Base-by-base conservation (phyloP, 2,113 vertebrate genomes). In the Erythrolamprus reginae region DNA sequence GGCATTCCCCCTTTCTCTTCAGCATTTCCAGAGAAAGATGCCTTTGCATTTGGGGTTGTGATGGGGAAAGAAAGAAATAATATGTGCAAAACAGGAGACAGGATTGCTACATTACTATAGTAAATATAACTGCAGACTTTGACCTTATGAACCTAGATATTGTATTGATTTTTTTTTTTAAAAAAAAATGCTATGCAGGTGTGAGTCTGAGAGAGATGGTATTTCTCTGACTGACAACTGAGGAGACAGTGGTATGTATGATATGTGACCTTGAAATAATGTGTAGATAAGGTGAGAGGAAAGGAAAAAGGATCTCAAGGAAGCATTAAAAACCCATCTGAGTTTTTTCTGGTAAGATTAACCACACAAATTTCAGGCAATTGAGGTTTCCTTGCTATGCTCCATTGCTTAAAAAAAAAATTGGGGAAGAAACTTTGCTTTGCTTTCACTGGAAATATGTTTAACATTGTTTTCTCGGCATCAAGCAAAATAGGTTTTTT, bases 231-330 rank as follows among this genome's bases (percentile, higher is more conserved):
- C 8, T 94, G 93, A 92, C 93, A 93, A 38, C 42, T 82, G 24
- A 24, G 48, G 24, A 13, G 0, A 93, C n/a, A 51, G 19, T 47
- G 84, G 92, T 86, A 58, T 55, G 86, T 88, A 3, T 84, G 77
- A 58, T 84, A 88, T 61, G 53, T 94, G 93, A 95, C 95, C 95
- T 95, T 96, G 94, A 95, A 94, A 95, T 91, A 91, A 92, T 1
- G 84, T 92, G 85, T 93, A 94, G 88, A 91, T 55, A 89, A 93
- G 58, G 86, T 94, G 53, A 85, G 86, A 93, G 0, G 90, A 91
- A 86, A 92, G 89, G 70, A 92, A 28, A 33, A 86, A 87, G 93
- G 77, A 61, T 85, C 19, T 0, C 89, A 53, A 24, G 53, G n/a
- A 26, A 89, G 53, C 33, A 86, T 53, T 88, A 89, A 86, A 56